phyloP scores from a whole-genome alignment of 2,113 vertebrate species.

The Pteropus alecto region DNA sequence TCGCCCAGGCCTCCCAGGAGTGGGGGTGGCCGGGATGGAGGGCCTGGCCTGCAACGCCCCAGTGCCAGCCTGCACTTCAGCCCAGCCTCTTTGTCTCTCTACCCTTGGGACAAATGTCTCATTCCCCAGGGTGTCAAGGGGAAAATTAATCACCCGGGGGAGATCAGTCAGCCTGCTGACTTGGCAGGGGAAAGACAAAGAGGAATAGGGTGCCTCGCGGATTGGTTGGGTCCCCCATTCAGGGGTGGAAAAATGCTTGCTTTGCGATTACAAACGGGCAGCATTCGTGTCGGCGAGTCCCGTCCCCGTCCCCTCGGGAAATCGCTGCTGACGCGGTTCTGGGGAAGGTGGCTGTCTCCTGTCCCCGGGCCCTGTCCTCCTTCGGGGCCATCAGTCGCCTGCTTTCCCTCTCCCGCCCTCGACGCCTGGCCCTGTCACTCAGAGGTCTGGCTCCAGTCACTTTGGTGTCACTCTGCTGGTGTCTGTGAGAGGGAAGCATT shows the following conservation, averaged over 20 bases:
- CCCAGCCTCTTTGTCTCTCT: conserved; percentile 59
- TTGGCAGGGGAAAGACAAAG: conserved; percentile 78
- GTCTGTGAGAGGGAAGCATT: accelerated
- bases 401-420: neutral
- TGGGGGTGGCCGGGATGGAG: accelerated
- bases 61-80: accelerated
- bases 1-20: neutral
- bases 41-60: accelerated
- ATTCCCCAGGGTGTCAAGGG: conserved; percentile 79
- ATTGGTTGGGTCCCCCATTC: conserved; percentile 77
- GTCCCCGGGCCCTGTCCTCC: neutral
- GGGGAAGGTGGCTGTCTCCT: conserved; percentile 54
- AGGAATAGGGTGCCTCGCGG: conserved; percentile 74
- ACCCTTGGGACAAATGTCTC: conserved; percentile 78
- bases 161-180: conserved; percentile 77
- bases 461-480: accelerated
- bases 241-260: conserved; percentile 74
- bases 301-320: conserved; percentile 52
- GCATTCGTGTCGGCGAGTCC: accelerated
- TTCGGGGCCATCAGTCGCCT: accelerated
- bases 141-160: conserved; percentile 78
- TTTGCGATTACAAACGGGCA: conserved; percentile 72
- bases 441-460: neutral
- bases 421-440: neutral
- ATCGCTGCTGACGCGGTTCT: conserved; percentile 47